Evolutionary conservation across 2,113 vertebrate species (phyloP), one percentile per base, ranked within the genome.

Genomic region (Nothoprocta pentlandii): DNA sequence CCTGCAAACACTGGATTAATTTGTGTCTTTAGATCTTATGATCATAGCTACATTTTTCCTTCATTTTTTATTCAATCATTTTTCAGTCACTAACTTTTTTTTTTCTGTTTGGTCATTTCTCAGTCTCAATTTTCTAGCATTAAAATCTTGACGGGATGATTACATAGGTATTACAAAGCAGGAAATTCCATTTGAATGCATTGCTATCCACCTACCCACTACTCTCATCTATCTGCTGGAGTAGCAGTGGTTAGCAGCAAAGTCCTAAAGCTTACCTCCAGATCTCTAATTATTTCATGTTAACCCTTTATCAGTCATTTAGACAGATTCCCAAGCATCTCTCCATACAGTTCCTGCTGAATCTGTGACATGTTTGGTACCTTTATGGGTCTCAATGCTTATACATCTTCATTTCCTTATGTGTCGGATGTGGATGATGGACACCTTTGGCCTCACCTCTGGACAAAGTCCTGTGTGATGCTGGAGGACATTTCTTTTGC

Each of bases 141-240:
- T 85, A 82, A 79, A 89, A 87, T 80, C 51, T 46, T 79, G 59
- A 82, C 49, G 77, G 32, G 19, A 85, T 13, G 54, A 78, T 54
- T 89, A 30, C 26, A 62, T 16, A 62, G 17, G 30, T 61, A 59
- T 42, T 75, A 82, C 39, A 58, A 41, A 80, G 62, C 2, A 63
- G 46, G 16, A 66, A 91, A 83, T 61, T 82, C 46, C 21, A 30
- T 76, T 74, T 83, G 10, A 87, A 74, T 67, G 49, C 7, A n/a
- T 56, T 85, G 34, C 28, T 46, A 47, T 44, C 23, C 16, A 56
- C 15, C 64, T 88, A 83, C 17, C n/a, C 41, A 41, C 56, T 81
- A 51, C n/a, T 68, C 19, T 75, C 46, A 53, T 16, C 0, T 32
- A 81, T 79, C 23, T 28, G 9, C 39, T 28, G 78, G 47, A 51